These are phyloP conservation scores for Lacerta agilis DNA, from an alignment of 2,797 vertebrate species.

Conservation along the genomic window DNA sequence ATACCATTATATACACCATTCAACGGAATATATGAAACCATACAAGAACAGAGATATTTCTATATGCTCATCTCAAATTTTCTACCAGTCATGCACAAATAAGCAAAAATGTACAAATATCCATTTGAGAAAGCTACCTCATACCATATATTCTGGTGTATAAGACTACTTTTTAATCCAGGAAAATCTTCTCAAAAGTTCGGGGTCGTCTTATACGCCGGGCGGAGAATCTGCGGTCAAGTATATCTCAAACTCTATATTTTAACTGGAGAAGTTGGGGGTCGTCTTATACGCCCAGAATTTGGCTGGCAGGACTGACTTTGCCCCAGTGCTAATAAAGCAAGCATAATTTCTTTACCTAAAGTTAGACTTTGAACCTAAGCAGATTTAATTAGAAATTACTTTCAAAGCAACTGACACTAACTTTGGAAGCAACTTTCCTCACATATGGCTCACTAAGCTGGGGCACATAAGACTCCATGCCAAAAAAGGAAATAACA, in stretches of 20 bases:
- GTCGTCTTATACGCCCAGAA: not conserved
- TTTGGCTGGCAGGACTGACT: not conserved
- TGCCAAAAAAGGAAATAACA: not conserved
- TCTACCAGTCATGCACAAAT: not conserved
- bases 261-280: too few species aligned
- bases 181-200: too few species aligned
- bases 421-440: constrained; percentile 24
- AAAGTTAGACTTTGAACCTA: constrained; percentile 24
- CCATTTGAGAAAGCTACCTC: not conserved
- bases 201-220: too few species aligned
- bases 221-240: too few species aligned
- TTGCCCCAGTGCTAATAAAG: constrained; percentile 1
- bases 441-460: constrained; percentile 23
- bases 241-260: too few species aligned
- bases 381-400: constrained; percentile 11
- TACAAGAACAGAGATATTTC: not conserved
- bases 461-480: not conserved
- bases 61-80: not conserved
- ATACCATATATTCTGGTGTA: not conserved
- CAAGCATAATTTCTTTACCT: not conserved
- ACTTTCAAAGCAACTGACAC: not conserved
- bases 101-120: not conserved
- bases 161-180: too few species aligned
- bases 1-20: not conserved
- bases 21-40: not conserved